These are phyloP conservation scores for Cosmia trapezina DNA, from an alignment of 2,888 invertebrate genomes.

Conservation along the genomic window DNA sequence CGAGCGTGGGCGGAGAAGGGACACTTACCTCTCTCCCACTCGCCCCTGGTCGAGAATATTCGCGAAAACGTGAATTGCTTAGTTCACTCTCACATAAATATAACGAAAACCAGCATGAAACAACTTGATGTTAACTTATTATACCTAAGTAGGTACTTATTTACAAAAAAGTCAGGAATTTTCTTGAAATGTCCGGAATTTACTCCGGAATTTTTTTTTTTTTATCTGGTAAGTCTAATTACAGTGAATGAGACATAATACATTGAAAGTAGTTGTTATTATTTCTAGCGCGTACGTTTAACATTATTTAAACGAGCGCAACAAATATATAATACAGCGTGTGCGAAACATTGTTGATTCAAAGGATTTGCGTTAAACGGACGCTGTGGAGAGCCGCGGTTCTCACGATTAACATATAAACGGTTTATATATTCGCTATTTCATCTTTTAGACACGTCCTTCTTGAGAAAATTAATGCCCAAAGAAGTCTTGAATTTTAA, in stretches of 20 bases:
- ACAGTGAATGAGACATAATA: conserved; percentile 30
- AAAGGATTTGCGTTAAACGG: conserved; percentile 33
- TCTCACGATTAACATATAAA: conserved; percentile 74
- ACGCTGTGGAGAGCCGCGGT: conserved; percentile 37
- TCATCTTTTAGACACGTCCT: conserved; percentile 69
- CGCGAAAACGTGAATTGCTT: too few relatives aligned
- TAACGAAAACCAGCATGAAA: too few relatives aligned
- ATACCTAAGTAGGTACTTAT: too few relatives aligned
- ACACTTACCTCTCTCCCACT: too few relatives aligned
- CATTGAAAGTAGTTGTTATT: conserved; percentile 39
- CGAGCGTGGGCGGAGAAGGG: too few relatives aligned
- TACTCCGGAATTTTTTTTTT: too few relatives aligned
- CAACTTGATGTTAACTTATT: too few relatives aligned
- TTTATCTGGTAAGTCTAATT: too few relatives aligned
- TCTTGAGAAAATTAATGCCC: conserved; percentile 63
- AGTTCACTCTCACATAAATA: too few relatives aligned
- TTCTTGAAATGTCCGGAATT: too few relatives aligned
- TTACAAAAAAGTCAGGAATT: too few relatives aligned
- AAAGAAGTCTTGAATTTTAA: conserved; percentile 70
- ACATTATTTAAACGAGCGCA: conserved; percentile 32
- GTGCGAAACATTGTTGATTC: conserved; percentile 31
- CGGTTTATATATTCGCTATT: conserved; percentile 63
- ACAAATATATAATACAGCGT: conserved; percentile 23
- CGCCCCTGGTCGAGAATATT: too few relatives aligned
- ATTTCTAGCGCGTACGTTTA: conserved; percentile 37